phyloP scores from a whole-genome alignment of 2,797 vertebrate species.

The Diplodus sargus region DNA sequence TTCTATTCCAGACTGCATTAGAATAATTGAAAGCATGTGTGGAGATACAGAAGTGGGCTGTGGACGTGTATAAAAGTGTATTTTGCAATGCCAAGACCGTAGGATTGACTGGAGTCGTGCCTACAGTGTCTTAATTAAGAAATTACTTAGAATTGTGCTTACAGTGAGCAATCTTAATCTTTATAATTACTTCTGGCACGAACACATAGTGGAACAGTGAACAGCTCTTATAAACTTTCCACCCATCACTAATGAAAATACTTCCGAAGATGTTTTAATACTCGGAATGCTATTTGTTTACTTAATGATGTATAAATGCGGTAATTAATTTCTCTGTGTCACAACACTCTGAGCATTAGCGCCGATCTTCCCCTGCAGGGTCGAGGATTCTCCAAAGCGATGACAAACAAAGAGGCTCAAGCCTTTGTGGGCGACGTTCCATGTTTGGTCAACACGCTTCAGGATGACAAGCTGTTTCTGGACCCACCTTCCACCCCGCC shows the following conservation, averaged over 20 bases:
- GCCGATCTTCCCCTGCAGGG: constrained; percentile 83
- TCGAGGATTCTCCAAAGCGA: constrained; percentile 93
- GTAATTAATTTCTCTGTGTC: constrained; percentile 29
- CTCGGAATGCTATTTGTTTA: constrained; percentile 23
- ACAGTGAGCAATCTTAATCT: constrained; percentile 56
- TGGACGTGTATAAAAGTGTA: constrained; percentile 28
- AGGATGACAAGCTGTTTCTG: constrained; percentile 94
- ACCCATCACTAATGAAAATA: constrained; percentile 47
- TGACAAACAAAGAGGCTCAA: constrained; percentile 94
- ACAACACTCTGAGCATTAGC: constrained; percentile 30
- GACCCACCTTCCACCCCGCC: constrained; percentile 91
- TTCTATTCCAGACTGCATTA: constrained; percentile 46
- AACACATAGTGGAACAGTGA: constrained; percentile 21
- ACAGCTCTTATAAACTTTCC: constrained; percentile 47
- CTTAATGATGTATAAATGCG: constrained; percentile 29
- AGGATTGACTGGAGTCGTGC: constrained; percentile 49
- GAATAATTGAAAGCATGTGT: constrained; percentile 61
- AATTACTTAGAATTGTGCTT: constrained; percentile 46
- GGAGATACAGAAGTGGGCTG: constrained; percentile 32
- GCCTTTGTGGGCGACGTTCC: constrained; percentile 93
- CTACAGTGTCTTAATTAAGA: constrained; percentile 39
- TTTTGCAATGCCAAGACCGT: constrained; percentile 33
- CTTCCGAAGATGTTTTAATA: constrained; percentile 33
- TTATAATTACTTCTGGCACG: constrained; percentile 58
- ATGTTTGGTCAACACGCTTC: constrained; percentile 93